Percentiles rank a stretch among this genome's conserved stretches.
These are phyloP conservation scores for Acheta domesticus DNA, from an alignment of 2,888 invertebrate species.

Conservation along the genomic window DNA sequence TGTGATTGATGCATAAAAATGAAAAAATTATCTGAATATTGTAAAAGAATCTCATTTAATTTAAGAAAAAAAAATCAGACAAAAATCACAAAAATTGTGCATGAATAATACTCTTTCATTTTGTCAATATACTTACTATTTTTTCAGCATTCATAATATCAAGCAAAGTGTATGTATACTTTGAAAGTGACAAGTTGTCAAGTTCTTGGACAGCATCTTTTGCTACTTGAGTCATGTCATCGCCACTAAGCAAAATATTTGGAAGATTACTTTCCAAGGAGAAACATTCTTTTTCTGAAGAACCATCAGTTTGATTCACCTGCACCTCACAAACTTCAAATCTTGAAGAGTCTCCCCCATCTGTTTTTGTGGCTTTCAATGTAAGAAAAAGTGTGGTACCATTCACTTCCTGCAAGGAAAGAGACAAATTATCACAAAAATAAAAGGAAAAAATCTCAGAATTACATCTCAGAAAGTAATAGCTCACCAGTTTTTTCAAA, in stretches of 20 bases:
- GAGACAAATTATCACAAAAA: not conserved
- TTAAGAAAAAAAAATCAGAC: no score
- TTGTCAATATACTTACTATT: constrained; percentile 26
- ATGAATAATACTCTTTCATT: no score
- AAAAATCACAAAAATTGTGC: no score
- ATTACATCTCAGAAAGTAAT: not conserved
- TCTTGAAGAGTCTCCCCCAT: constrained; percentile 32
- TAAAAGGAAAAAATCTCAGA: not conserved
- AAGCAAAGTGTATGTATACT: constrained; percentile 28
- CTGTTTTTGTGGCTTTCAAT: constrained; percentile 33
- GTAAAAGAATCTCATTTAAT: no score
- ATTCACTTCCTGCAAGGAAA: constrained; percentile 25
- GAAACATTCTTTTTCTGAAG: constrained; percentile 29
- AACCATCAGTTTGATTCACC: constrained; percentile 30
- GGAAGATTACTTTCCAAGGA: constrained; percentile 25
- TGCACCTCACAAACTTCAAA: constrained; percentile 35
- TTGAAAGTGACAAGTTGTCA: constrained; percentile 28
- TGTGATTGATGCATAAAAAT: no score
- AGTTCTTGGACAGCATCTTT: constrained; percentile 31
- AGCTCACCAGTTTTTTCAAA: constrained; percentile 32
- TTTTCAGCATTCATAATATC: constrained; percentile 33
- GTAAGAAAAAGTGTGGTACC: constrained; percentile 33
- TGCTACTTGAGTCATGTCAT: constrained; percentile 31
- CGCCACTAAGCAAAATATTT: constrained; percentile 27
- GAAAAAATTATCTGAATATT: no score